phyloP scores from a whole-genome alignment of 1,140 invertebrate species.

The Drosophila sulfurigaster region DNA sequence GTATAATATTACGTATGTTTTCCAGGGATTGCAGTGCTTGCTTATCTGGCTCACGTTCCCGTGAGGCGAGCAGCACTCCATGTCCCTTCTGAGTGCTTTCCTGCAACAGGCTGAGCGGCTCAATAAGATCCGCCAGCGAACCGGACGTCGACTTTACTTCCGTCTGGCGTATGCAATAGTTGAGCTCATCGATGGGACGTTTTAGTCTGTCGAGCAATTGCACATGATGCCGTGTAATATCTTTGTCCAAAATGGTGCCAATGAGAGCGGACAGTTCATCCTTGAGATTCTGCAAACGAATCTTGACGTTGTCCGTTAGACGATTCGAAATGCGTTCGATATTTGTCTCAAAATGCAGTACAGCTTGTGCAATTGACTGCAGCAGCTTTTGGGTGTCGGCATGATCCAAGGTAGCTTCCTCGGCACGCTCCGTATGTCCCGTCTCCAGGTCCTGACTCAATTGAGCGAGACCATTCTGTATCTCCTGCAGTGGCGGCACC shows the following conservation, averaged over 20 bases:
- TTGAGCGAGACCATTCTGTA: slow-evolving; percentile 85
- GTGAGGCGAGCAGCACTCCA: slow-evolving; percentile 53
- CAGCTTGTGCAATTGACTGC: slow-evolving; percentile 80
- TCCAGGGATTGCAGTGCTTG: slow-evolving; percentile 60
- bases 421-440: slow-evolving; percentile 47
- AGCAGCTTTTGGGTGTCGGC: slow-evolving; percentile 78
- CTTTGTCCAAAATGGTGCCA: slow-evolving; percentile 73
- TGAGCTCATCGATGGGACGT: slow-evolving; percentile 79
- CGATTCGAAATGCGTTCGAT: slow-evolving; percentile 69
- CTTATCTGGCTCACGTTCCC: slow-evolving; percentile 54
- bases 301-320: slow-evolving; percentile 62
- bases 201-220: slow-evolving; percentile 73
- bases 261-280: slow-evolving; percentile 77
- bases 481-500: slow-evolving; percentile 85
- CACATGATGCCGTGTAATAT: slow-evolving; percentile 75
- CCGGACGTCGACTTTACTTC: slow-evolving; percentile 78
- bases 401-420: slow-evolving; percentile 64
- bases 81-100: slow-evolving; percentile 70
- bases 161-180: slow-evolving; percentile 82
- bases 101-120: slow-evolving; percentile 73
- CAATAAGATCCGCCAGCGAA: slow-evolving; percentile 81
- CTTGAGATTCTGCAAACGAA: slow-evolving; percentile 63
- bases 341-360: slow-evolving; percentile 81
- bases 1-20: slow-evolving; percentile 71
- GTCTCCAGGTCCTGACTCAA: slow-evolving; percentile 80